Base-by-base conservation (phyloP, 2,888 invertebrate species). In the Caenorhabditis virilis region DNA sequence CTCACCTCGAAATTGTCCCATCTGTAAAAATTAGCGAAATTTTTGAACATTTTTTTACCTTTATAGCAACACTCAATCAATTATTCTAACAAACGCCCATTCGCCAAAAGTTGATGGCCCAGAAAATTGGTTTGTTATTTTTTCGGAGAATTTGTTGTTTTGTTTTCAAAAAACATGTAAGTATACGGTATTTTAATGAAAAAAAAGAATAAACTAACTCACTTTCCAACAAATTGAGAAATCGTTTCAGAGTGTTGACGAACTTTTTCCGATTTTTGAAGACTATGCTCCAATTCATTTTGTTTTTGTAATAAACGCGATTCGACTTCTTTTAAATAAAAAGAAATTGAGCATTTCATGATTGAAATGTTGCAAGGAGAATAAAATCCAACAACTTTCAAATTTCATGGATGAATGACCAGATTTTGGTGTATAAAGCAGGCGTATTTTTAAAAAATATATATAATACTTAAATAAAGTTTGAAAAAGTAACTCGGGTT, bases 321-420 rank as follows among this genome's bases (percentile, higher is more conserved):
- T 13, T 62, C 62, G 16, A 62, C 62, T 56, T 62, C 62, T 23
- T 50, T 43, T 5, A 62, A 30, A 52, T 62, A 62, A 23, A 62
- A 62, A n/a, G 56, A 47, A n/a, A 62, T 62, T 18, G 56, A 47
- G n/a, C n/a, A 2, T 52, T 52, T 4, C 7, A 30, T 30, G 30
- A 30, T 30, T 6, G 13, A 9, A 13, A 30, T 13, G 13, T 30
- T 30, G 30, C 30, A 9, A 13, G 30, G 13, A 30, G 6, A 30
- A 13, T 13, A 30, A 30, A 30, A 13, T 30, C 13, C 30, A n/a
- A 30, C 30, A 13, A 30, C 30, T 9, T 30, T 30, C 13, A 30
- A 9, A 9, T 30, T 30, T 30, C 13, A 30, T 30, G 6, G 6
- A 9, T 30, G 6, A 30, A 9, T 30, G 6, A 9, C 13, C 30